Evolutionary conservation across 2,888 invertebrate genomes (phyloP).

Genomic region (Tiphia femorata): DNA sequence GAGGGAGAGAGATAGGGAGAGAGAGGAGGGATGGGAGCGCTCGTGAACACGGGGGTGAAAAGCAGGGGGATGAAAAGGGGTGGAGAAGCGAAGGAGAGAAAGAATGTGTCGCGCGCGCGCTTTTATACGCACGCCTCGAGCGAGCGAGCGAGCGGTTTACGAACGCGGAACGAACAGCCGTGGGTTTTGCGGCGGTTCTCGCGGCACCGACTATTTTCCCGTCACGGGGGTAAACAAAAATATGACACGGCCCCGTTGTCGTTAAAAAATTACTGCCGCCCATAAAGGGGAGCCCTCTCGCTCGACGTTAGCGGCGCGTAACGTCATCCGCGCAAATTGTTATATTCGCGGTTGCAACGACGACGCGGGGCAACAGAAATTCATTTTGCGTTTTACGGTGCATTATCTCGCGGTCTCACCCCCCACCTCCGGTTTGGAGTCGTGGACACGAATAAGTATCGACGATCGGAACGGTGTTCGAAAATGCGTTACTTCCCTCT

Average conservation of each 20-base stretch:
- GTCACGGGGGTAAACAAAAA: constrained; percentile 33
- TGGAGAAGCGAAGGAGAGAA: no score
- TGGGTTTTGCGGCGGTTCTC: not conserved
- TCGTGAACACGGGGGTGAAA: no score
- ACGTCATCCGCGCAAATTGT: constrained; percentile 10
- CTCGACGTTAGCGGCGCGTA: constrained; percentile 6
- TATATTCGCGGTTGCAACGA: not conserved
- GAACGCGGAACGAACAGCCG: not conserved
- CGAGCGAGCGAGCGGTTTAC: constrained; percentile 7
- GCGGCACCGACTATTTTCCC: constrained; percentile 25
- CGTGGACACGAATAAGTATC: not conserved
- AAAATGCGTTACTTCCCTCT: no score
- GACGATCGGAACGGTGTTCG: not conserved
- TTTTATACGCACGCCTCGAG: constrained; percentile 2
- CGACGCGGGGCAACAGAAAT: constrained; percentile 30
- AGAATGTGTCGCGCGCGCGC: not conserved
- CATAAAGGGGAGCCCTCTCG: constrained; percentile 14
- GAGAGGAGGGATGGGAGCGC: constrained; percentile 5
- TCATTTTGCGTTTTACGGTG: constrained; percentile 34
- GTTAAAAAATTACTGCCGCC: constrained; percentile 42
- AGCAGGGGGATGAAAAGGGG: no score
- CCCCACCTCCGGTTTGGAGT: not conserved
- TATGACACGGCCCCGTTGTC: constrained; percentile 28
- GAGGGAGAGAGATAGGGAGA: not conserved
- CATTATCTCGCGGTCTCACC: constrained; percentile 18